These are phyloP conservation scores for Vulpes ferrilata DNA, from an alignment of 2,113 vertebrate genomes.

Conservation along the genomic window DNA sequence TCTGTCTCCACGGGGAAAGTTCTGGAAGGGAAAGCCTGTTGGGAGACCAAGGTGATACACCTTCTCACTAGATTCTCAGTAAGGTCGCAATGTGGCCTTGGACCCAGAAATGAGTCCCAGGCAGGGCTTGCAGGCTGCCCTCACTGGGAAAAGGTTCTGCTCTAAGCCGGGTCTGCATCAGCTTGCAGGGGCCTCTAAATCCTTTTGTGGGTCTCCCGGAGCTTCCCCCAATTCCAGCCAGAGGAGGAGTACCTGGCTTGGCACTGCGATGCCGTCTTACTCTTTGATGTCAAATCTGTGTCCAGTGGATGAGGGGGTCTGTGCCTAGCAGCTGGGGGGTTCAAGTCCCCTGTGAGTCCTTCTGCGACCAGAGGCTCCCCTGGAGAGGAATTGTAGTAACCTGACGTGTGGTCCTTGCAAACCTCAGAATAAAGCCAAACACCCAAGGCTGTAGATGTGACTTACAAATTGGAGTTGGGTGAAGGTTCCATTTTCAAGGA, in stretches of 20 bases:
- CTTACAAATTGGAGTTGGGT: background rate
- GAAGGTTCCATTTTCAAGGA: background rate
- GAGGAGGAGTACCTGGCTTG: background rate
- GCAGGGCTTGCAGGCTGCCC: no score
- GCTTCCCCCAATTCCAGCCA: background rate
- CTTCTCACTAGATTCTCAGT: background rate
- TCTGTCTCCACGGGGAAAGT: background rate
- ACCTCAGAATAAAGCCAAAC: background rate
- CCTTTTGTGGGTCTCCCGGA: background rate
- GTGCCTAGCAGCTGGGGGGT: no score
- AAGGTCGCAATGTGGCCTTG: background rate
- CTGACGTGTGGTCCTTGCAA: background rate
- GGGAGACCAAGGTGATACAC: background rate
- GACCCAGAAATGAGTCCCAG: background rate
- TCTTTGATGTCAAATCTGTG: background rate
- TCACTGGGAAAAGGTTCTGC: background rate
- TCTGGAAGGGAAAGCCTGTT: background rate
- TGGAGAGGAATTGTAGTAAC: background rate
- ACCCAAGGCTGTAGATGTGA: background rate
- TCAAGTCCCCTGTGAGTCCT: background rate
- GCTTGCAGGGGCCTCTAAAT: background rate
- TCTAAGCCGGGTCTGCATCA: background rate
- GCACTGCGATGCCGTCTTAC: background rate
- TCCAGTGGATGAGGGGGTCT: background rate
- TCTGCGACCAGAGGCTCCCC: no score